phyloP scores from a whole-genome alignment of 2,113 vertebrate genomes.

The Rhegmatorhina hoffmannsi region DNA sequence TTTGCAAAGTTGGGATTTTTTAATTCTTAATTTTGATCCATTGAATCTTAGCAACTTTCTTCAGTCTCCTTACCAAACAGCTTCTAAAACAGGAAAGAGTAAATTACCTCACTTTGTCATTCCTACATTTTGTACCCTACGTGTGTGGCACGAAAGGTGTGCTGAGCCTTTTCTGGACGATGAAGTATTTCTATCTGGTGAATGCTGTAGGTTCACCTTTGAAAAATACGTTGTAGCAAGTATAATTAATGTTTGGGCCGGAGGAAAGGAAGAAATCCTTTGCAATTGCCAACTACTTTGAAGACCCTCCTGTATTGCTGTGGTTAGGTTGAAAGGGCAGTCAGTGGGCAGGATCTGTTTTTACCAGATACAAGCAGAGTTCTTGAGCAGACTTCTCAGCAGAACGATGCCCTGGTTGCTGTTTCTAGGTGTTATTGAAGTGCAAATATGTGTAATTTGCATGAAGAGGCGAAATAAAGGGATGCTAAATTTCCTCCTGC shows the following conservation, averaged over 20 bases:
- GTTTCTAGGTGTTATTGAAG: neutral
- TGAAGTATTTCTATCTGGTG: neutral
- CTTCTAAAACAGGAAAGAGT: neutral
- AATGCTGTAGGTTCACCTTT: neutral
- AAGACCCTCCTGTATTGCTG: neutral
- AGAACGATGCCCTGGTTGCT: neutral
- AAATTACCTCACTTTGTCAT: neutral
- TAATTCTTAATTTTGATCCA: neutral
- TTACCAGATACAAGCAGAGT: neutral
- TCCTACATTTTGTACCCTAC: neutral
- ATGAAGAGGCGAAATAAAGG: neutral
- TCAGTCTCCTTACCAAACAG: neutral
- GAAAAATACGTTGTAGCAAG: neutral
- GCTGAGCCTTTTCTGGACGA: neutral
- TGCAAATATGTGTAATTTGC: neutral
- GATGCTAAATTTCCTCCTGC: neutral
- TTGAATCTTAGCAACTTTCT: neutral
- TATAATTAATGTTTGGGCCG: neutral
- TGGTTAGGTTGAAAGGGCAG: neutral
- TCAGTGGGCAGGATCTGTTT: neutral
- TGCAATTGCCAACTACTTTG: neutral
- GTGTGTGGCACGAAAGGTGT: accelerated
- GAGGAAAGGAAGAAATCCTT: neutral
- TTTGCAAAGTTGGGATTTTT: neutral
- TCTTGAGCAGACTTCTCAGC: neutral